Percentiles rank a stretch among this genome's conserved stretches.
Evolutionary conservation across 2,888 invertebrate genomes (phyloP).

Genomic region (Sicus ferrugineus): DNA sequence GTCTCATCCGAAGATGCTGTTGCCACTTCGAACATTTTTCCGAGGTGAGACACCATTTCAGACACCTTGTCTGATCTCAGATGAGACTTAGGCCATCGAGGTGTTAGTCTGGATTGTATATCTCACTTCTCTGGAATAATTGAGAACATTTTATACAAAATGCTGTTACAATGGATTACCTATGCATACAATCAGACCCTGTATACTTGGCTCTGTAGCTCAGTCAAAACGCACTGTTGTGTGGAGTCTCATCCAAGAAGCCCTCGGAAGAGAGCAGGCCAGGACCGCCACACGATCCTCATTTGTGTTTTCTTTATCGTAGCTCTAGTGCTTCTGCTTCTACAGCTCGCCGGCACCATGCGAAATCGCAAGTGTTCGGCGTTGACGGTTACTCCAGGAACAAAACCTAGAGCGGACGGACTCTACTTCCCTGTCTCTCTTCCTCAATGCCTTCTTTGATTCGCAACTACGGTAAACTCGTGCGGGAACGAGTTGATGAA

Average conservation of each 20-base stretch:
- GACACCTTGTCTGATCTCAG: too few species aligned
- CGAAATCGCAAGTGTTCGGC: conserved; percentile 22
- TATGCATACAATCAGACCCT: neutral
- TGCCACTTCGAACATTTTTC: too few species aligned
- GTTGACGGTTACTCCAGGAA: neutral
- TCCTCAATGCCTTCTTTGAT: neutral
- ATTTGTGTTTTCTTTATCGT: neutral
- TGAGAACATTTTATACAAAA: too few species aligned
- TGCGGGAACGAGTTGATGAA: conserved; percentile 15
- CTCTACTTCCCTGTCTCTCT: neutral
- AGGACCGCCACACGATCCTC: neutral
- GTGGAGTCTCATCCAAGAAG: neutral
- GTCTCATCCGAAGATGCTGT: too few species aligned
- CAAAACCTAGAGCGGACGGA: neutral
- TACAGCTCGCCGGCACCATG: neutral
- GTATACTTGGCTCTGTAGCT: neutral
- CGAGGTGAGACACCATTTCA: too few species aligned
- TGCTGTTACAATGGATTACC: too few species aligned
- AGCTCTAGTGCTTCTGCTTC: neutral
- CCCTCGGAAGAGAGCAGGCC: neutral
- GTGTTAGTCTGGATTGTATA: too few species aligned
- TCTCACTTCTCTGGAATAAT: too few species aligned
- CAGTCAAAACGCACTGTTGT: neutral
- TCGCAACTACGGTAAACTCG: neutral
- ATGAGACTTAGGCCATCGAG: too few species aligned